These are phyloP conservation scores for Podabrus alpinus DNA, from an alignment of 2,888 invertebrate genomes.

Conservation along the genomic window DNA sequence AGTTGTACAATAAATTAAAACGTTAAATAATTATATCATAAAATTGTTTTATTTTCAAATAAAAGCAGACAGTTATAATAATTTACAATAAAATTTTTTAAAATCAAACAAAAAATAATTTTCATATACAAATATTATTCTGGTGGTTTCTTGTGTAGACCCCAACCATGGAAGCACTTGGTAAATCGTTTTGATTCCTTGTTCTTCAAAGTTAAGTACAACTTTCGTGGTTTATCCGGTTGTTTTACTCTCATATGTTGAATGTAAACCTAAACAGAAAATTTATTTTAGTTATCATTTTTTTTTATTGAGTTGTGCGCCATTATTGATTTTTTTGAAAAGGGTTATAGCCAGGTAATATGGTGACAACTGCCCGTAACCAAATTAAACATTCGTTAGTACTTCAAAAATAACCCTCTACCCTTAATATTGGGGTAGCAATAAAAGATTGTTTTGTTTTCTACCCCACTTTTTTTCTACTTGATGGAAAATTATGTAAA, in stretches of 20 bases:
- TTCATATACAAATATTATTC: slow-evolving; percentile 63
- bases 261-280: slow-evolving; percentile 81
- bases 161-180: slow-evolving; percentile 99
- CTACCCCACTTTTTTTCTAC: too few species aligned
- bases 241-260: slow-evolving; percentile 96
- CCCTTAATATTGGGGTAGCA: too few species aligned
- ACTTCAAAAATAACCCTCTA: too few species aligned
- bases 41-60: background rate
- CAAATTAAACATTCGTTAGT: too few species aligned
- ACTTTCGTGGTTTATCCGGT: slow-evolving; percentile 85
- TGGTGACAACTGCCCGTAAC: too few species aligned
- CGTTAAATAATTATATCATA: background rate
- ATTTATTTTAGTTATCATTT: background rate
- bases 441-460: too few species aligned
- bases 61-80: background rate
- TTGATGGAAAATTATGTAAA: too few species aligned
- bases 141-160: slow-evolving; percentile 80
- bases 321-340: too few species aligned
- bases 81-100: background rate
- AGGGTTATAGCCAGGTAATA: too few species aligned
- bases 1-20: background rate
- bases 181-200: slow-evolving; percentile 94
- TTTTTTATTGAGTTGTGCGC: too few species aligned
- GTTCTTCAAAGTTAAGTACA: slow-evolving; percentile 93
- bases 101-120: background rate